phyloP scores from a whole-genome alignment of 2,113 vertebrate genomes.

The Trinectes maculatus region DNA sequence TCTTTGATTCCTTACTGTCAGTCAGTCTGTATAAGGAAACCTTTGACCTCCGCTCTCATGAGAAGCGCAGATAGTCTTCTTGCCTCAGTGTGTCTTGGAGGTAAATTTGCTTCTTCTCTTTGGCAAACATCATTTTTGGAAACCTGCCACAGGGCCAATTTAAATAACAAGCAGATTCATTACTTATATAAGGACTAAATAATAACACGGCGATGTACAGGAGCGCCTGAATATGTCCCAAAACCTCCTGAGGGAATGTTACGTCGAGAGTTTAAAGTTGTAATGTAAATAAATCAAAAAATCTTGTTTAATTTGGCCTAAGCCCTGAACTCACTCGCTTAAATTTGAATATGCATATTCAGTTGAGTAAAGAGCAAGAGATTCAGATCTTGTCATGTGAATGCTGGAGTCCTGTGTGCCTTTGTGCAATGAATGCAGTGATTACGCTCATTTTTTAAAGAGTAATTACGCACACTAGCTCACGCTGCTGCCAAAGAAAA shows the following conservation, averaged over 20 bases:
- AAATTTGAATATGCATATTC: constrained; percentile 5
- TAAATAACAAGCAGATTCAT: constrained; percentile 42
- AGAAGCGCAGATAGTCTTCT: constrained; percentile 53
- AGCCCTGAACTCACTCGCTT: constrained; percentile 12
- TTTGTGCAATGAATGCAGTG: constrained; percentile 31
- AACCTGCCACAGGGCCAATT: constrained; percentile 31
- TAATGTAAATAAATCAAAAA: constrained; percentile 1
- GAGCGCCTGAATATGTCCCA: constrained; percentile 27
- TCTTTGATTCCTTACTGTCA: constrained; percentile 10
- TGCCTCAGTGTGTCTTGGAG: constrained; percentile 5
- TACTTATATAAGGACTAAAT: constrained; percentile 47
- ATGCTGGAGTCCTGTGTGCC: constrained; percentile 7
- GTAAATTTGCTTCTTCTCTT: constrained; percentile 34
- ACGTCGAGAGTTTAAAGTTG: constrained; percentile 40
- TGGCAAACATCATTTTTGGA: constrained; percentile 43
- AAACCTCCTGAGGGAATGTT: constrained; percentile 3
- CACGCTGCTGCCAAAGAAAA: constrained; percentile 37
- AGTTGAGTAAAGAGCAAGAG: constrained; percentile 7
- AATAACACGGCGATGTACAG: constrained; percentile 53
- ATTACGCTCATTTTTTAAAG: constrained; percentile 61
- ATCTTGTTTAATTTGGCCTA: constrained; percentile 28
- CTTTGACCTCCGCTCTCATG: constrained; percentile 9
- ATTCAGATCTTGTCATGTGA: constrained; percentile 29
- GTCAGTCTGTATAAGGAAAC: constrained; percentile 13
- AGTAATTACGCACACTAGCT: constrained; percentile 46